Evolutionary conservation across 1,140 invertebrate species (phyloP), one percentile per base, ranked within the genome.

Genomic region (Macrobrachium rosenbergii): DNA sequence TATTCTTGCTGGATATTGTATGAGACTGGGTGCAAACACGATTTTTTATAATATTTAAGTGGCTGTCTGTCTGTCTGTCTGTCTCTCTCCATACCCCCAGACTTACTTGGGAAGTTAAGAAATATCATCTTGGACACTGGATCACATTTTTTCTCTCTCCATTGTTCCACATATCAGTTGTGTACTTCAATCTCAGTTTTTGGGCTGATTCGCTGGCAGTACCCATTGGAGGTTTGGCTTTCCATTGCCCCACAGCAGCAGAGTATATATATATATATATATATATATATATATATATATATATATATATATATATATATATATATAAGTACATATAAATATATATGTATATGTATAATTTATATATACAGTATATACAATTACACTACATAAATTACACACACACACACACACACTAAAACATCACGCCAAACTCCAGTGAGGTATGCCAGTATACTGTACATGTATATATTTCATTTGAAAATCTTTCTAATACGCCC

Each of bases 151-250:
- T 19, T 62, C 23, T 59, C 17, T 28, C 23, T 64, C 78, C 62
- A 28, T 21, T 64, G 78, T 64, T 80, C 78, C 78, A 80, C 78
- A 80, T 80, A 80, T 80, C 78, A 80, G 78, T 80, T 62, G 37
- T 62, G 59, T 80, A 37, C 63, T 80, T 62, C 37, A 64, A 23
- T 45, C 23, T 45, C 60, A 2, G 59, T 21, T 69, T 28, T 23
- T 17, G 67, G 67, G 67, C 21, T 21, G 67, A 19, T 23, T 23
- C 5, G 14, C 11, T 69, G 21, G 21, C 28, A 19, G n/a, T 21
- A 8, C 12, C 17, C 67, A 28, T 11, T 67, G 21, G 21, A 21
- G 5, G 14, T 23, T 69, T 23, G 28, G 21, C 16, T 69, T 14
- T 69, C n/a, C 28, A 21, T 52, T 10, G 7, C 52, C 7, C 12